Percentiles rank a stretch among this genome's conserved stretches.
These are phyloP conservation scores for Drosophila prolongata DNA, from an alignment of 2,888 invertebrate genomes.

Conservation along the genomic window DNA sequence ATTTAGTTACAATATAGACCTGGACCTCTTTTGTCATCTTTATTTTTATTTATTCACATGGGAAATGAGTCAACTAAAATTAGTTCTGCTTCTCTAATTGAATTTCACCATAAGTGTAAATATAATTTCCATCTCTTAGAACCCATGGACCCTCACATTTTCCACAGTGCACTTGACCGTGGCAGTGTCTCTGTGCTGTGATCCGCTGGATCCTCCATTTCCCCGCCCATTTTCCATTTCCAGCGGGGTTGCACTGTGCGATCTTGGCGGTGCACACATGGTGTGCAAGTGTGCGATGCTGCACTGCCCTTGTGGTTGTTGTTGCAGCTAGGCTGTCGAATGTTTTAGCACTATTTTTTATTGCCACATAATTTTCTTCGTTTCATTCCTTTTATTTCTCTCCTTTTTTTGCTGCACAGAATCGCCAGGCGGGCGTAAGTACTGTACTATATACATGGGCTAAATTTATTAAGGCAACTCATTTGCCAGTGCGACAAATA, in stretches of 20 bases:
- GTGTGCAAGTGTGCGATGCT: constrained; percentile 76
- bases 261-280: constrained; percentile 82
- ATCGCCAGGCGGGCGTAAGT: constrained; percentile 37
- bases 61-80: too few relatives aligned
- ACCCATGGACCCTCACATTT: constrained; percentile 20
- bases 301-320: constrained; percentile 18
- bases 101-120: not conserved
- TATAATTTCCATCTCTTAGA: not conserved
- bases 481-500: constrained; percentile 62
- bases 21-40: too few relatives aligned
- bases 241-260: constrained; percentile 34
- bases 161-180: constrained; percentile 69
- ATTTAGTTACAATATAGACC: too few relatives aligned
- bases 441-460: constrained; percentile 60
- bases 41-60: too few relatives aligned
- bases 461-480: constrained; percentile 76
- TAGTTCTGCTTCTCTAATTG: too few relatives aligned
- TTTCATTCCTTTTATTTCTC: constrained; percentile 7
- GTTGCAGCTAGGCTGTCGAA: constrained; percentile 70
- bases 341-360: constrained; percentile 81
- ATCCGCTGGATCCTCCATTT: constrained; percentile 7
- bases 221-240: constrained; percentile 18
- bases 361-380: constrained; percentile 64
- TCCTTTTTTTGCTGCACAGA: constrained; percentile 13
- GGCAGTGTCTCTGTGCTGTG: constrained; percentile 49